Base-by-base conservation (phyloP, 1,140 invertebrate genomes). In the Agrypnia vestita region DNA sequence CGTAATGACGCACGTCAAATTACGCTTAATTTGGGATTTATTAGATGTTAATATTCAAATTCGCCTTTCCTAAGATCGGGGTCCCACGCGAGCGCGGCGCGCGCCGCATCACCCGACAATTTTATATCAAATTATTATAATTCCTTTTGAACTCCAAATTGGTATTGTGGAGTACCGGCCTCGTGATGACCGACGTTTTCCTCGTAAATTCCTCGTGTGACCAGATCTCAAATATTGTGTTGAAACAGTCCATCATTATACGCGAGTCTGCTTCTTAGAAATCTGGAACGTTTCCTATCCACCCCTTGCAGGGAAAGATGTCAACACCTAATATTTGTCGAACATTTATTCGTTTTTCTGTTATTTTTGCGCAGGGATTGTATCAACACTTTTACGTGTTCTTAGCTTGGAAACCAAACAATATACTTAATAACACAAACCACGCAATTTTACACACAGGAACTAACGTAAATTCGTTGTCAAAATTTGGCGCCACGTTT, bases 71-170 rank as follows among this genome's bases (percentile, higher is more conserved):
- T 11, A 21, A 47, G 67, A 71, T 47, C 46, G 15, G 21, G 76
- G 15, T 69, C 76, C 53, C 76, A 46, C 76, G 76, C 35, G 43
- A 13, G 74, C 51, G 74, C 19, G 47, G 76, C 80, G 78, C 78
- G 73, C 81, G 78, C 74, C 80, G 59, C 59, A 35, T 35, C 72
- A 55, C 61, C 81, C 75, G 17, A 80, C 67, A 79, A 82, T 80
- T 80, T 79, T 74, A 77, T 72, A 80, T 44, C 19, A 82, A 78
- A 82, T 82, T 82, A 82, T 77, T 62, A 78, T 82, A 82, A 82
- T 82, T 78, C 46, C 55, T 44, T n/a, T 69, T 77, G 73, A 76
- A 80, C 75, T 69, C 64, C 44, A 82, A 82, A 82, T 82, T 82
- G 78, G 69, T 77, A 69, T 71, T 71, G 80, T 76, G 77, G 73